Evolutionary conservation across 2,888 invertebrate genomes (phyloP).

Genomic region (Diploptera punctata): DNA sequence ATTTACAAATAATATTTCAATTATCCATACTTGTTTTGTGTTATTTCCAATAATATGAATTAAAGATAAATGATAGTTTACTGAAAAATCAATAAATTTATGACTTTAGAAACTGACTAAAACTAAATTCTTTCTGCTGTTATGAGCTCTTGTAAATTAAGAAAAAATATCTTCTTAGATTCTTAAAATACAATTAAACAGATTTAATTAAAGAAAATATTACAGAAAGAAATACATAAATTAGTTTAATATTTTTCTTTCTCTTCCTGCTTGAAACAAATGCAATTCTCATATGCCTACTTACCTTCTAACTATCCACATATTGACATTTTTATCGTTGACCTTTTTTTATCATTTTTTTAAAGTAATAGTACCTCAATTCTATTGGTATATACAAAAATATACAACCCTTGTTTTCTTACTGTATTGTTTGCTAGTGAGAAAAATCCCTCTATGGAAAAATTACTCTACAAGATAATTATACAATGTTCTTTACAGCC

Average conservation of each 20-base stretch:
- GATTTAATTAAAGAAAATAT: too few species aligned
- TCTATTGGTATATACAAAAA: slow-evolving; percentile 42
- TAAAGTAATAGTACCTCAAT: slow-evolving; percentile 34
- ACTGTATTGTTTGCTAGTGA: slow-evolving; percentile 17
- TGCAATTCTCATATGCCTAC: slow-evolving; percentile 6
- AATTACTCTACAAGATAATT: slow-evolving; percentile 21
- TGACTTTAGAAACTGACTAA: too few species aligned
- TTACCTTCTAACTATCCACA: slow-evolving; percentile 14
- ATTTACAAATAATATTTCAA: too few species aligned
- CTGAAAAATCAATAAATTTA: too few species aligned
- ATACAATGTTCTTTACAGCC: slow-evolving; percentile 2
- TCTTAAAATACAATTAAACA: too few species aligned
- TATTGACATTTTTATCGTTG: slow-evolving; percentile 27
- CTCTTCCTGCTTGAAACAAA: not conserved
- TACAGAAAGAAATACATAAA: not conserved
- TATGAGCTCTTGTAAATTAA: too few species aligned
- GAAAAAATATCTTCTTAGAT: too few species aligned
- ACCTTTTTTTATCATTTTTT: slow-evolving; percentile 16
- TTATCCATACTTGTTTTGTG: too few species aligned
- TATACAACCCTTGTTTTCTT: slow-evolving; percentile 38
- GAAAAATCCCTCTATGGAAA: slow-evolving; percentile 17
- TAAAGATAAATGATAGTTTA: too few species aligned
- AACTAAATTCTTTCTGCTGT: too few species aligned
- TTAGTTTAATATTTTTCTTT: not conserved
- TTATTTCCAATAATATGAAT: too few species aligned